phyloP scores from a whole-genome alignment of 2,888 invertebrate species.

The Fissipunctia ypsillon region DNA sequence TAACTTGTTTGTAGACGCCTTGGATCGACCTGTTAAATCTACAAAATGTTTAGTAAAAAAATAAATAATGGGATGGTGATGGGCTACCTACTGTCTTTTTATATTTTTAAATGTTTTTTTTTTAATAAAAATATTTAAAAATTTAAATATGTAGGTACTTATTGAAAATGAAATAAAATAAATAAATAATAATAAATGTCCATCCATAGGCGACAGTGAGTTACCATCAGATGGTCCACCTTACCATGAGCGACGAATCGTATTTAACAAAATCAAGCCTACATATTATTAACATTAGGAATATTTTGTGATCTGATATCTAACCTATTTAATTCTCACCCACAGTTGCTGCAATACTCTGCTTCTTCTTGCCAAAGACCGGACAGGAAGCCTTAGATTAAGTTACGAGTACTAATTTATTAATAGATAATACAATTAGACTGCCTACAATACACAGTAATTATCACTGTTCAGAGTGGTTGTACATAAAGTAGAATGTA shows the following conservation, averaged over 20 bases:
- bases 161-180: no score
- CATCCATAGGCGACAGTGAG: neutral
- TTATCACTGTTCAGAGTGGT: constrained; percentile 77
- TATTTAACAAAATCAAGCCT: neutral
- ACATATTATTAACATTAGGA: neutral
- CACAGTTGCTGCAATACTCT: constrained; percentile 93
- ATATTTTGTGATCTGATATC: neutral
- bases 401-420: constrained; percentile 73
- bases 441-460: constrained; percentile 68
- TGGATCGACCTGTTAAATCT: no score
- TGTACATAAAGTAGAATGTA: constrained; percentile 88
- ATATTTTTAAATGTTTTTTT: no score
- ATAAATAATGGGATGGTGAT: no score
- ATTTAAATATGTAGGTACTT: no score
- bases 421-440: constrained; percentile 83
- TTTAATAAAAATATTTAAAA: no score
- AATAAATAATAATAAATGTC: no score
- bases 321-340: constrained; percentile 17
- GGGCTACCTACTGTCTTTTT: no score
- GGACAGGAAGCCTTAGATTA: constrained; percentile 93
- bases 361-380: constrained; percentile 94
- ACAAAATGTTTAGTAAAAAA: no score
- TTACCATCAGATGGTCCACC: neutral
- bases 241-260: neutral
- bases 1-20: no score